A percentile compares a stretch with the other conserved stretches of the same genome.
Evolutionary conservation across 2,888 invertebrate species (phyloP).

Genomic region (Volucella inanis): DNA sequence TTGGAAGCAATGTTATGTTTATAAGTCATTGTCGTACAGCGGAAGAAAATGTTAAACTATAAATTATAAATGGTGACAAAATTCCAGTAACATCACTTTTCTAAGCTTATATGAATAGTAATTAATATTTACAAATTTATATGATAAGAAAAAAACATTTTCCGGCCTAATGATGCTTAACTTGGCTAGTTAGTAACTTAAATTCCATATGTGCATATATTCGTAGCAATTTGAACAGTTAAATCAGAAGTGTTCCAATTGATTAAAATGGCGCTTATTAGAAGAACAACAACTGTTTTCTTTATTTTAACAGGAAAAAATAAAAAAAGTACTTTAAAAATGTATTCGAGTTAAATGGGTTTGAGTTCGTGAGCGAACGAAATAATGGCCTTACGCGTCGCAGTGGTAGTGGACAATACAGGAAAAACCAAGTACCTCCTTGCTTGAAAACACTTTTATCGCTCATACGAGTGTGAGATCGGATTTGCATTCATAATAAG

Average conservation of each 20-base stretch:
- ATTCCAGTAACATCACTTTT: no score
- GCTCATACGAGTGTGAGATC: neutral
- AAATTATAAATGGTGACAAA: no score
- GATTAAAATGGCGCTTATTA: constrained; percentile 20
- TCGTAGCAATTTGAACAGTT: no score
- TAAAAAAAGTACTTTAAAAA: constrained; percentile 33
- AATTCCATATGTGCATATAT: no score
- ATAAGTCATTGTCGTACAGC: no score
- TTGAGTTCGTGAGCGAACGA: constrained; percentile 11
- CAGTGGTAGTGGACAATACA: constrained; percentile 4
- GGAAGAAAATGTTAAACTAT: no score
- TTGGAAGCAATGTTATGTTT: no score
- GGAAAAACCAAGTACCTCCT: neutral
- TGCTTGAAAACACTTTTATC: neutral
- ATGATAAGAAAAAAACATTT: no score
- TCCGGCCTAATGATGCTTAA: no score
- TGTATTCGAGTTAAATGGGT: constrained; percentile 29
- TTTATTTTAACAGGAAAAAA: constrained; percentile 21
- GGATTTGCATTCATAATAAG: constrained; percentile 52
- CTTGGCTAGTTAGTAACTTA: no score
- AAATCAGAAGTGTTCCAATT: constrained; percentile 12
- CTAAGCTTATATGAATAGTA: no score
- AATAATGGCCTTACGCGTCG: constrained; percentile 34
- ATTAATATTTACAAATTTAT: no score
- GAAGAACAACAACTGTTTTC: constrained; percentile 31